phyloP scores from a whole-genome alignment of 2,797 vertebrate species.

The Chelidonichthys spinosus region DNA sequence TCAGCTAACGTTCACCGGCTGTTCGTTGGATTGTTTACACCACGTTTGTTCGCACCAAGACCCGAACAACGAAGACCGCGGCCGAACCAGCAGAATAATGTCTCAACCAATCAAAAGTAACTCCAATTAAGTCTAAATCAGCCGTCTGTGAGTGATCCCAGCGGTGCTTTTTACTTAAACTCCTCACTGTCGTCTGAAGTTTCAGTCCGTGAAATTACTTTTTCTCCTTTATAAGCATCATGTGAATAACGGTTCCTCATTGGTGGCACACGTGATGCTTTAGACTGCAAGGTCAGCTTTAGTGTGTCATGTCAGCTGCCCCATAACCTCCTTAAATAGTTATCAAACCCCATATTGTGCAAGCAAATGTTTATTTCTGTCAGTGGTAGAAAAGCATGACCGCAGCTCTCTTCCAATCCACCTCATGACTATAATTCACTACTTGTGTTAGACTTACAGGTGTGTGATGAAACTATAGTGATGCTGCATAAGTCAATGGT shows the following conservation, averaged over 20 bases:
- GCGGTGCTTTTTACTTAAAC: background rate
- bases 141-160: background rate
- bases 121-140: background rate
- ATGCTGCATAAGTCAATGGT: slow-evolving; percentile 12
- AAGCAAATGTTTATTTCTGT: slow-evolving; percentile 6
- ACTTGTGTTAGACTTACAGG: background rate
- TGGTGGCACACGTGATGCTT: slow-evolving; percentile 21
- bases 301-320: background rate
- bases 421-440: slow-evolving; percentile 9
- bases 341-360: slow-evolving; percentile 3
- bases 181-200: background rate
- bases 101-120: background rate
- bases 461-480: background rate
- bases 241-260: slow-evolving; percentile 71
- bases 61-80: accelerated
- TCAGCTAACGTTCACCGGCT: background rate
- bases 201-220: background rate
- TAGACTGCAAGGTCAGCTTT: slow-evolving; percentile 52
- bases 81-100: background rate
- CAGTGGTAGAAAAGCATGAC: background rate
- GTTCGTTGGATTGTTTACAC: background rate
- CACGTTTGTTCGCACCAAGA: background rate
- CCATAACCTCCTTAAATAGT: slow-evolving; percentile 8
- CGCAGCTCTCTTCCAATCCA: background rate
- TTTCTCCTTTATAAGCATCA: slow-evolving; percentile 30